Conservation (phyloP, 2,113 vertebrate genomes). For the Acanthisitta chloris region DNA sequence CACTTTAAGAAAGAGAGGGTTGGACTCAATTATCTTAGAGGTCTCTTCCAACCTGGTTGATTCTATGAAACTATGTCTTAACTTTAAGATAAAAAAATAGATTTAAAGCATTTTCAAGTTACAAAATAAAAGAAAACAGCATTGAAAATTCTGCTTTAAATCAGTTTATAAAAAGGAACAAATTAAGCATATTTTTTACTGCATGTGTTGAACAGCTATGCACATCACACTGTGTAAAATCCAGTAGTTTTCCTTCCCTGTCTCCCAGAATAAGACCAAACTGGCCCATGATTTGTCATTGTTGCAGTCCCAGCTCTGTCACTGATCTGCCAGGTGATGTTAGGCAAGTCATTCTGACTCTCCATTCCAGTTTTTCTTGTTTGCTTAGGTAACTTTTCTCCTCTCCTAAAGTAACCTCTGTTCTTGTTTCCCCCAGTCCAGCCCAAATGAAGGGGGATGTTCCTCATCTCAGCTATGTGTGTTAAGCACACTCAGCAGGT, state of each 20-base stretch:
- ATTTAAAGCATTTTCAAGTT: neutral
- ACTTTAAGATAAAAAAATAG: neutral
- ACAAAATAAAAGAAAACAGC: neutral
- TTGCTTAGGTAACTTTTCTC: neutral
- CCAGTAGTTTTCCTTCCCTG: neutral
- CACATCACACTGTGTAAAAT: neutral
- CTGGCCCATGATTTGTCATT: neutral
- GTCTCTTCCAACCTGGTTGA: too few species aligned
- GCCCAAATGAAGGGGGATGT: neutral
- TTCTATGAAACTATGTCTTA: neutral
- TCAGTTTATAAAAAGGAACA: neutral
- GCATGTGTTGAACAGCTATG: neutral
- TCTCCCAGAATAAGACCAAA: neutral
- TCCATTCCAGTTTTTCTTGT: neutral
- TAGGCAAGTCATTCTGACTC: neutral
- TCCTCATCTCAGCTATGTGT: neutral
- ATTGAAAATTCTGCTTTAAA: neutral
- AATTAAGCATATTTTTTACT: neutral
- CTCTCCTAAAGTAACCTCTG: neutral
- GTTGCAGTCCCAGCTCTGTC: neutral
- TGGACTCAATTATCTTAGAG: too few species aligned
- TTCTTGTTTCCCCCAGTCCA: neutral
- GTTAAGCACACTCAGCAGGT: neutral
- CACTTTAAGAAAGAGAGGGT: neutral
- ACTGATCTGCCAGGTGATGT: neutral